Evolutionary conservation across 2,888 invertebrate species (phyloP).

Genomic region (Torymus tubicola): DNA sequence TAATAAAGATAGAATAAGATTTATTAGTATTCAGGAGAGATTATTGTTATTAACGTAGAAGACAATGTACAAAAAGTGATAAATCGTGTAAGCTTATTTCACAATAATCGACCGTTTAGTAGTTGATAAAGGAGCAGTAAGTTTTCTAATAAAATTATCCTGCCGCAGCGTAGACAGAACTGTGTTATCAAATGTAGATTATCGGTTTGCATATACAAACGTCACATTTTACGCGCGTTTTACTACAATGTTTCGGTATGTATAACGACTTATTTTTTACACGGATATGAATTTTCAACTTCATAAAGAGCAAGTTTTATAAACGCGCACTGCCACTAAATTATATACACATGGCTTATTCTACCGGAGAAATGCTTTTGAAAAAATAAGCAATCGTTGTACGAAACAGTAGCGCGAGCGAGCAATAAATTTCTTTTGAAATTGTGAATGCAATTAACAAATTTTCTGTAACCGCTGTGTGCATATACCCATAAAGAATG

Average conservation of each 20-base stretch:
- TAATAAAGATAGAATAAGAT: no score
- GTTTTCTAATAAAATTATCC: background rate
- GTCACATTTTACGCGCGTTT: conserved; percentile 32
- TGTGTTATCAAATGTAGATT: conserved; percentile 11
- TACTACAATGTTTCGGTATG: conserved; percentile 18
- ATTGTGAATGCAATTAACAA: conserved; percentile 21
- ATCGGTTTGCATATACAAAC: conserved; percentile 4
- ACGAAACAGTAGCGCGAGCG: conserved; percentile 6
- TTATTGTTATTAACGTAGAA: no score
- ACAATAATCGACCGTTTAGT: no score
- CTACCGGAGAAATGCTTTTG: background rate
- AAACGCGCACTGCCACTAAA: background rate
- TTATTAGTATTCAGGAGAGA: no score
- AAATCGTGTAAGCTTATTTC: no score
- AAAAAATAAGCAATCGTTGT: no score
- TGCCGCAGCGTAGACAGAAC: background rate
- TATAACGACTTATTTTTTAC: background rate
- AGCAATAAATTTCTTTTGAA: conserved; percentile 17
- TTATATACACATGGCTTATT: conserved; percentile 8
- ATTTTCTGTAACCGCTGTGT: conserved; percentile 1
- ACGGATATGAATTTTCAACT: conserved; percentile 11
- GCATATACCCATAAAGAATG: conserved; percentile 4
- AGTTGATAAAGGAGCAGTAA: background rate
- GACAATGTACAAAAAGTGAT: no score
- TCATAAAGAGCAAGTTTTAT: conserved; percentile 37